phyloP scores from a whole-genome alignment of 2,797 vertebrate genomes.

The Malurus leucopterus region DNA sequence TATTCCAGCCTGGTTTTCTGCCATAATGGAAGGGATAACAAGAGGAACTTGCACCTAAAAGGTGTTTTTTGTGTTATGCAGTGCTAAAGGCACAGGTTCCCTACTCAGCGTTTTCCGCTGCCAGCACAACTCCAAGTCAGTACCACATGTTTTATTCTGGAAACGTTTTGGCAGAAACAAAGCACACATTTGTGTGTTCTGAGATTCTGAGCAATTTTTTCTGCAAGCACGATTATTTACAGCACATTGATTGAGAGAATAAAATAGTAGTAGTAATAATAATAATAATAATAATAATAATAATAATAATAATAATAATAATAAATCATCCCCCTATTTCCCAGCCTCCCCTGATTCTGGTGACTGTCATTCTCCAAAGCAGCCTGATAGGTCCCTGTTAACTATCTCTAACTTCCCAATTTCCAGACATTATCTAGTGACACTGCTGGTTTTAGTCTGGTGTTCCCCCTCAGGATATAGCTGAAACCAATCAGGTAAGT shows the following conservation, averaged over 20 bases:
- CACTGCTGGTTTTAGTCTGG: background rate
- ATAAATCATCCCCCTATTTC: background rate
- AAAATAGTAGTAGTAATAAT: too few species aligned
- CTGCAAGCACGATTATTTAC: background rate
- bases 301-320: too few species aligned
- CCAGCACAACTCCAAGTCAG: background rate
- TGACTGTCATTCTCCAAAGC: background rate
- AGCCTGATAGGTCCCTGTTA: background rate
- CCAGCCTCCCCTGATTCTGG: background rate
- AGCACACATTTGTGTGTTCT: background rate
- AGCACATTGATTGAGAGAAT: background rate
- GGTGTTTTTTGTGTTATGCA: background rate
- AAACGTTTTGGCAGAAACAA: background rate
- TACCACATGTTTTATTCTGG: background rate
- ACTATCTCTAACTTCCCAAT: background rate
- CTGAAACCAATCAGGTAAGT: constrained; percentile 23
- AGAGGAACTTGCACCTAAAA: background rate
- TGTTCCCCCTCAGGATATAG: background rate
- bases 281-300: too few species aligned
- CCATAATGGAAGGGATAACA: background rate
- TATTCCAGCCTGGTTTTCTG: background rate
- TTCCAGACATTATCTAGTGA: background rate
- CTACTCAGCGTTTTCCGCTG: background rate
- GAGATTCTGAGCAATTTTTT: background rate
- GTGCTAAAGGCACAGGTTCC: background rate